Base-by-base conservation (phyloP, 2,797 vertebrate species). In the Phataginus tetradactyla region DNA sequence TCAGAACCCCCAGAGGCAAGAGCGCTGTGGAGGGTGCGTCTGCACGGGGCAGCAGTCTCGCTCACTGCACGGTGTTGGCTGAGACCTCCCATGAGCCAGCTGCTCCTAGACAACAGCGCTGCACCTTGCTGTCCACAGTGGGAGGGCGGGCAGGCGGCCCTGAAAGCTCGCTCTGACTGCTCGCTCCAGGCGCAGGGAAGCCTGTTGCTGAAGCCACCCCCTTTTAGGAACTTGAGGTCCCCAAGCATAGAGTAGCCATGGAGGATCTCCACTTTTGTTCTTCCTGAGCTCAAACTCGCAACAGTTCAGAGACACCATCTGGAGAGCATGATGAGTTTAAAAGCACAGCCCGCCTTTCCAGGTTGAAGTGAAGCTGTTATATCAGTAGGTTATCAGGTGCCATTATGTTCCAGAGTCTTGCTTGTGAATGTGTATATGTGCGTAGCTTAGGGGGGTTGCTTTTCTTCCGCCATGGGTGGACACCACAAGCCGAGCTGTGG, bases 51-150 rank as follows among this genome's bases (percentile, higher is more conserved):
- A 5, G 32, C 25, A 39, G 6, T 15, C 29, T 15, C 57, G 29
- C 6, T 74, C 1, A 0, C 57, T 17, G 17, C 10, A 37, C 83
- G 49, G 1, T 4, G 7, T n/a, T 39, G 7, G 63, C 1, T 1
- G 1, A 32, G 37, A n/a, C 39, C 51, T 42, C 25, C 51, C 20
- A 1, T 6, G 5, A 13, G 49, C 20, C 59, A 3, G 17, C 13
- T 11, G 42, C 37, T 27, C 49, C 74, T 39, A 27, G 72, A 39
- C 23, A 20, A 17, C 66, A n/a, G 5, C 6, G 8, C 18, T 37
- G 9, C 3, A 23, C 78, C 55, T 53, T 2, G 3, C 11, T 32
- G 11, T 45, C 42, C 63, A 11, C 14, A 18, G 27, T 2, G 2
- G 13, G 59, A 3, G 45, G 6, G 4, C 42, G 11, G 14, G 27